A percentile compares a stretch with the other conserved stretches of the same genome.
phyloP scores from a whole-genome alignment of 2,797 vertebrate genomes.

The Chaetodon trifasciatus region DNA sequence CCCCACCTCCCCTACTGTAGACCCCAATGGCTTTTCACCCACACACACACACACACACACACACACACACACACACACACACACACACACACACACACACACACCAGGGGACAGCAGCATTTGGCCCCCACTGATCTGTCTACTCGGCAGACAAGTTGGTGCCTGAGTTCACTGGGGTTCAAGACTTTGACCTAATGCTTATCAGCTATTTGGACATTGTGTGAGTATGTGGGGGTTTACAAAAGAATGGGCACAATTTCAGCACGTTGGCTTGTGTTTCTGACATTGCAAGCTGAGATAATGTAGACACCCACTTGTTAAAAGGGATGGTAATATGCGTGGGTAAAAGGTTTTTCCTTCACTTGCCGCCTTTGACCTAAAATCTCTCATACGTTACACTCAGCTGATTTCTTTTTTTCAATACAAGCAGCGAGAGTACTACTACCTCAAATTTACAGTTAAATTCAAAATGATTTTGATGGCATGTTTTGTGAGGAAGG shows the following conservation, averaged over 20 bases:
- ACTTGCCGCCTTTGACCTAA: neutral
- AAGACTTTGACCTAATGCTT: conserved; percentile 68
- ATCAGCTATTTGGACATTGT: conserved; percentile 56
- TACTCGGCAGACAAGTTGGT: conserved; percentile 77
- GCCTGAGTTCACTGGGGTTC: conserved; percentile 75
- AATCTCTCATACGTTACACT: neutral
- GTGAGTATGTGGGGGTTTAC: conserved; percentile 25
- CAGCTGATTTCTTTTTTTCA: neutral
- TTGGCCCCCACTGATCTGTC: conserved; percentile 79
- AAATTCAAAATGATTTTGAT: neutral
- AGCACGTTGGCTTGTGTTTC: conserved; percentile 40
- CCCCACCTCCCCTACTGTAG: conserved; percentile 65
- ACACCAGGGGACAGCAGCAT: conserved; percentile 76
- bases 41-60: conserved; percentile 59
- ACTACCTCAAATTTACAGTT: neutral
- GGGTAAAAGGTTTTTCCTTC: neutral
- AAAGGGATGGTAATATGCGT: conserved; percentile 5
- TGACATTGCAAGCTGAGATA: conserved; percentile 20
- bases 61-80: conserved; percentile 40
- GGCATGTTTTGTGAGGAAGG: neutral
- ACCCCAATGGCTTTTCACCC: conserved; percentile 30
- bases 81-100: conserved; percentile 63
- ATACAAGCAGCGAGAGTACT: rapidly evolving
- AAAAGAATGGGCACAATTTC: conserved; percentile 25
- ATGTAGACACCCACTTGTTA: conserved; percentile 36